These are phyloP conservation scores for Paramormyrops hopkinsi DNA, from an alignment of 2,797 vertebrate genomes.

Conservation along the genomic window DNA sequence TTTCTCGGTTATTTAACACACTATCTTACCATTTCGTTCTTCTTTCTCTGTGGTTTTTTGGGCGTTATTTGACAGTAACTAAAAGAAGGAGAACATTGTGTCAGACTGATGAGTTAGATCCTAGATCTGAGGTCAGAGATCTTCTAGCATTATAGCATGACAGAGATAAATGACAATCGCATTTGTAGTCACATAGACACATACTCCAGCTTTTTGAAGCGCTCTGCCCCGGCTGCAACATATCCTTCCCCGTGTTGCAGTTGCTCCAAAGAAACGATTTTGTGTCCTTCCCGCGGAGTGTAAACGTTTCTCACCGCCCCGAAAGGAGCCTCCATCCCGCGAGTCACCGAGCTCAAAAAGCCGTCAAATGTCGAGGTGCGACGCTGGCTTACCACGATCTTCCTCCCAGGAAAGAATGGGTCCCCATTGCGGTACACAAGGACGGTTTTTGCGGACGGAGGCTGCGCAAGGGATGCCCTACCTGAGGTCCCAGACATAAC, in stretches of 20 bases:
- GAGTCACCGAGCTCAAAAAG: constrained; percentile 55
- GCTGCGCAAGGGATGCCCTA: constrained; percentile 15
- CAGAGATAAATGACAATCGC: background rate
- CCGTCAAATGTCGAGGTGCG: constrained; percentile 57
- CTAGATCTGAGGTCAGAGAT: background rate
- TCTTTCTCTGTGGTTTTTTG: constrained; percentile 58
- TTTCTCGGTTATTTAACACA: background rate
- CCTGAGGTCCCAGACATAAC: constrained; percentile 27
- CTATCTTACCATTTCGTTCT: constrained; percentile 53
- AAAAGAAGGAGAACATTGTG: constrained; percentile 24
- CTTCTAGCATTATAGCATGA: background rate
- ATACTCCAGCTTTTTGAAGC: constrained; percentile 64
- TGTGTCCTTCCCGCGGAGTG: constrained; percentile 54
- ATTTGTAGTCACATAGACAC: constrained; percentile 37
- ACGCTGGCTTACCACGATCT: constrained; percentile 55
- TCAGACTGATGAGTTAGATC: background rate
- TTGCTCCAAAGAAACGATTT: constrained; percentile 46
- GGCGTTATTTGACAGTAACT: constrained; percentile 61
- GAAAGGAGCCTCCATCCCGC: constrained; percentile 49
- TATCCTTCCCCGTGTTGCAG: constrained; percentile 55
- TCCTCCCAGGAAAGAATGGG: constrained; percentile 55
- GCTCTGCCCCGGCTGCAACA: constrained; percentile 64
- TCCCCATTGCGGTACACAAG: constrained; percentile 66
- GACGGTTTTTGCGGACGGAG: constrained; percentile 52
- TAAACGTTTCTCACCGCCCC: constrained; percentile 62